Percentiles rank a stretch among this genome's conserved stretches.
Evolutionary conservation across 2,888 invertebrate genomes (phyloP).

Genomic region (Achlya flavicornis): DNA sequence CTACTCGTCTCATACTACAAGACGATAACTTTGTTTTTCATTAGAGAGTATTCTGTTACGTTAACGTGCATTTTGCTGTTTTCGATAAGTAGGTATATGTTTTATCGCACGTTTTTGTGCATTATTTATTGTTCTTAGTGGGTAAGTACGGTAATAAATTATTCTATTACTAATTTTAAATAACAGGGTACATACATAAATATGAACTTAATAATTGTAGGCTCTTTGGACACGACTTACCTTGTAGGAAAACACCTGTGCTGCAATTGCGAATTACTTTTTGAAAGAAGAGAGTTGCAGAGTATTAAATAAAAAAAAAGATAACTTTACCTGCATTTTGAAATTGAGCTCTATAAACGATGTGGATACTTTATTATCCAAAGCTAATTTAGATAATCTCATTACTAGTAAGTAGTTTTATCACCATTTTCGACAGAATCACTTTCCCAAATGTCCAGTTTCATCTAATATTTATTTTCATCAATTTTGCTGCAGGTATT

Average conservation of each 20-base stretch:
- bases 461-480: not conserved
- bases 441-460: not conserved
- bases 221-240: constrained; percentile 49
- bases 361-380: not conserved
- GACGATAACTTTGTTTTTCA: constrained; percentile 24
- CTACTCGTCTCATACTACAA: constrained; percentile 14
- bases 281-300: not conserved
- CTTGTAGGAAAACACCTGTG: constrained; percentile 27
- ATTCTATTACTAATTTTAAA: constrained; percentile 66
- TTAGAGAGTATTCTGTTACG: constrained; percentile 20
- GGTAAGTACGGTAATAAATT: constrained; percentile 47
- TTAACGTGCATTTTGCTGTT: constrained; percentile 21
- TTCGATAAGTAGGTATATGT: constrained; percentile 17
- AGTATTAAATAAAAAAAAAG: not conserved
- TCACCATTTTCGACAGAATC: not conserved
- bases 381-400: not conserved
- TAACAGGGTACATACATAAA: constrained; percentile 80
- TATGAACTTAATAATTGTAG: constrained; percentile 14
- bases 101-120: constrained; percentile 72
- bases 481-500: not conserved
- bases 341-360: not conserved
- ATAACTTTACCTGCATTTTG: not conserved
- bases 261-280: constrained; percentile 3
- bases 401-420: not conserved
- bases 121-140: constrained; percentile 63